Evolutionary conservation across 1,140 invertebrate genomes (phyloP), one percentile per base, ranked within the genome.

Genomic region (Drepana arcuata): DNA sequence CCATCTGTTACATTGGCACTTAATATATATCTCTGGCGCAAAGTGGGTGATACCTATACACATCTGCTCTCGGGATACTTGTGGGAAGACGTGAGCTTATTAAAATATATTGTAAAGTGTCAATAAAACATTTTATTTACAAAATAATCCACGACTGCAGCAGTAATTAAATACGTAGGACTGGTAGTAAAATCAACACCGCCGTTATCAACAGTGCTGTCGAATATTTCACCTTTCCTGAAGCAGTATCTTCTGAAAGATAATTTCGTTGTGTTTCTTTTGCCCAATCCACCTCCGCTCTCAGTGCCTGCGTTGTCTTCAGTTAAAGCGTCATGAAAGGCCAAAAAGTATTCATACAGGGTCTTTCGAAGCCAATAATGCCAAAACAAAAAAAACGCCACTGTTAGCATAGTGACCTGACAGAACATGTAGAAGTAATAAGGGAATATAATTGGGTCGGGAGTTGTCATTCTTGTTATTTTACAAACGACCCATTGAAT

Each of bases 371-470:
- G 2, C 24, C 24, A 26, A 7, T 7, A n/a, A n/a, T n/a, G n/a
- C 75, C 75, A 80, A 3, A 80, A 2, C 0, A 63, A 7, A 14
- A 46, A 10, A 32, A 80, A 75, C n/a, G 67, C 36, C 9, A 42
- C 0, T 2, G 69, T 67, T 16, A 75, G 12, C 2, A 68, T 32
- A 12, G 75, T 46, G 1, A 80, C 65, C 63, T 80, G 75, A 31
- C 61, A 68, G 27, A 75, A 78, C 37, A 80, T 62, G 29, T 80
- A 74, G 29, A 80, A 80, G 30, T 67, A 80, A 26, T 80, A 80
- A 0, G 75, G 75, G 21, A 74, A 80, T 13, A 78, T 46, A 1
- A 80, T 61, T 3, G 73, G 53, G 12, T 75, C 60, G 5, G 73
- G 71, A 2, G 64, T 67, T 0, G 69, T 72, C 0, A 68, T 5